Evolutionary conservation across 1,140 invertebrate species (phyloP).

Genomic region (Trichogramma pretiosum): DNA sequence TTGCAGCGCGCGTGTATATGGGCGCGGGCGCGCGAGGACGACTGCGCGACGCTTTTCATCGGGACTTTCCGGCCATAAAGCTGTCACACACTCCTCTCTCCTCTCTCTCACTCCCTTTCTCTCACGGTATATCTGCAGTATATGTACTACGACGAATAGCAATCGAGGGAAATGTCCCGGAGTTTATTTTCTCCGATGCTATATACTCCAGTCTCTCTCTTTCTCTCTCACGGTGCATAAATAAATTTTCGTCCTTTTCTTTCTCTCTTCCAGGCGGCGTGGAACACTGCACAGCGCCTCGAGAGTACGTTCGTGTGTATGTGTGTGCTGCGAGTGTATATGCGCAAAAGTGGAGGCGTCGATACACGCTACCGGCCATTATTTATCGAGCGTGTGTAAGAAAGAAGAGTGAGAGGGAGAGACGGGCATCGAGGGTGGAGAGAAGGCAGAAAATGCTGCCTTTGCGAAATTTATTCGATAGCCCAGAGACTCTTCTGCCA

Average conservation of each 20-base stretch:
- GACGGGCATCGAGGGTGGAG: conserved; percentile 4
- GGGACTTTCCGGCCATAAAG: conserved; percentile 18
- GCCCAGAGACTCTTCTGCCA: conserved; percentile 5
- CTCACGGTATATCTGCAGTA: no score
- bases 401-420: conserved; percentile 11
- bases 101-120: no score
- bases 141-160: conserved; percentile 16
- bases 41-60: conserved; percentile 10
- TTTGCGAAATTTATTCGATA: conserved; percentile 18
- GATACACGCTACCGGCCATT: conserved; percentile 12
- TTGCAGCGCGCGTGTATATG: not conserved
- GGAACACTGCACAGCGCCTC: no score
- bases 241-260: conserved; percentile 13
- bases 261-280: conserved; percentile 1
- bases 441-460: no score
- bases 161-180: conserved; percentile 8
- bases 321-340: not conserved
- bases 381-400: conserved; percentile 14
- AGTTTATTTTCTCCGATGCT: conserved; percentile 16
- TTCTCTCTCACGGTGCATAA: conserved; percentile 10
- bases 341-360: conserved; percentile 3
- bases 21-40: not conserved
- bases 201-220: no score
- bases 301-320: no score
- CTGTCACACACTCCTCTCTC: conserved; percentile 5